These are phyloP conservation scores for Genyomyrus donnyi DNA, from an alignment of 2,113 vertebrate genomes.

Conservation along the genomic window DNA sequence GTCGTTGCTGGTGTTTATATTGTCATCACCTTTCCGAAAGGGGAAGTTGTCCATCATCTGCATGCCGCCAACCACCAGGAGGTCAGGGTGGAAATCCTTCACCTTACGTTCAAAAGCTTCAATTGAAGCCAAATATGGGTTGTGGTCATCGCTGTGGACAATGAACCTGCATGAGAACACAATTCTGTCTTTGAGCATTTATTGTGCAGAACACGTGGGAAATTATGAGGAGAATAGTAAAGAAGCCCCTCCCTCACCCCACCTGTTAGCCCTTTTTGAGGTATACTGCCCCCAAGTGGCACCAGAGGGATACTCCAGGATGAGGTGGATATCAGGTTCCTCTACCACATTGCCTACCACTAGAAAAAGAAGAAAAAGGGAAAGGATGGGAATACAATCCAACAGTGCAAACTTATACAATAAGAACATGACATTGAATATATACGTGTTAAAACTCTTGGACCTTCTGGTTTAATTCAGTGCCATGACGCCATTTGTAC, in stretches of 20 bases:
- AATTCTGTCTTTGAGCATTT: not conserved
- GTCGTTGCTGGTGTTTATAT: not conserved
- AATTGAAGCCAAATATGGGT: constrained; percentile 67
- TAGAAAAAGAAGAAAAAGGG: constrained; percentile 26
- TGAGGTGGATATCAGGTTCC: constrained; percentile 72
- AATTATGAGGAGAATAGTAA: not conserved
- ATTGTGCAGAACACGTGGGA: not conserved
- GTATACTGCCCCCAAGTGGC: constrained; percentile 62
- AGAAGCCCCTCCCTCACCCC: not conserved
- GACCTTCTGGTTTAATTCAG: not conserved
- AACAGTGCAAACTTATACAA: not conserved
- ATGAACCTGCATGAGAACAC: constrained; percentile 57
- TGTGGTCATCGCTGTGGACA: constrained; percentile 70
- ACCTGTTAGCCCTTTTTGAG: constrained; percentile 71
- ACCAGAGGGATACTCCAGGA: constrained; percentile 70
- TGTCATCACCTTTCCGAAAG: constrained; percentile 54
- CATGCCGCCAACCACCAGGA: constrained; percentile 69
- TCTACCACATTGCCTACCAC: constrained; percentile 66
- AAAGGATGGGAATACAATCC: not conserved
- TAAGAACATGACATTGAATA: not conserved
- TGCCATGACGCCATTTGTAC: not conserved
- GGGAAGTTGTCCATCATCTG: constrained; percentile 81
- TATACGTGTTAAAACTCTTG: not conserved
- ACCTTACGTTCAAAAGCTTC: constrained; percentile 64
- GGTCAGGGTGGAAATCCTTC: constrained; percentile 55